phyloP scores from a whole-genome alignment of 2,113 vertebrate species.

The Semicossyphus pulcher region DNA sequence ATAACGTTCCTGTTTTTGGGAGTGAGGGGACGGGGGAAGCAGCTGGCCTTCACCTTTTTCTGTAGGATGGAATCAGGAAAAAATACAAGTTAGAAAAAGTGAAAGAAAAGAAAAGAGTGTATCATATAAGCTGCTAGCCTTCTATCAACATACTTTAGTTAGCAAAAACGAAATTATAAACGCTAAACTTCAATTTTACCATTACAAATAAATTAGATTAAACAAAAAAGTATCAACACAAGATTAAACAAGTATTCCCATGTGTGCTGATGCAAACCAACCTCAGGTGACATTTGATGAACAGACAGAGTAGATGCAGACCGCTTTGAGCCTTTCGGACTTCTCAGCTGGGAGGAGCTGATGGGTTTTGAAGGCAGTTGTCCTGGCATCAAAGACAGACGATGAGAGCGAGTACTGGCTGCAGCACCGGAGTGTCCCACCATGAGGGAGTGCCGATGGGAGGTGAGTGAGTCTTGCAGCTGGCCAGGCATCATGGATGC shows the following conservation, averaged over 20 bases:
- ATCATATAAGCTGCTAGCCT: too few species aligned
- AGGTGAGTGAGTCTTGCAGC: slow-evolving; percentile 73
- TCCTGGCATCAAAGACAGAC: slow-evolving; percentile 85
- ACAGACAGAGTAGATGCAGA: slow-evolving; percentile 34
- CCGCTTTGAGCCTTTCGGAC: slow-evolving; percentile 52
- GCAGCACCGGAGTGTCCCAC: slow-evolving; percentile 64
- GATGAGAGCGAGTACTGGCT: slow-evolving; percentile 39
- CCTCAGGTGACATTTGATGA: slow-evolving; percentile 69
- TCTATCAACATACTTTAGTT: too few species aligned
- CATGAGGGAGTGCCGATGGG: slow-evolving; percentile 83
- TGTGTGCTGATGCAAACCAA: slow-evolving; percentile 32
- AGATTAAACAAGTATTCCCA: not conserved
- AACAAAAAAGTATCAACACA: too few species aligned
- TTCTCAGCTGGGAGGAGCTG: slow-evolving; percentile 42
- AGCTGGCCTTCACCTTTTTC: slow-evolving; percentile 87
- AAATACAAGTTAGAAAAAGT: not conserved
- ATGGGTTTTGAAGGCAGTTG: slow-evolving; percentile 69
- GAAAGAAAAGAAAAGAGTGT: not conserved
- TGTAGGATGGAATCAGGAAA: slow-evolving; percentile 62
- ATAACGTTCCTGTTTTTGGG: slow-evolving; percentile 83
- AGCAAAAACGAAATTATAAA: too few species aligned
- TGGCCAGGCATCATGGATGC: slow-evolving; percentile 89
- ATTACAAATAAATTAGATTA: too few species aligned
- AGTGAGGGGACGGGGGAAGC: slow-evolving; percentile 90
- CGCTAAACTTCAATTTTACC: too few species aligned